These are phyloP conservation scores for Araneus ventricosus DNA, from an alignment of 1,140 invertebrate species.

Conservation along the genomic window DNA sequence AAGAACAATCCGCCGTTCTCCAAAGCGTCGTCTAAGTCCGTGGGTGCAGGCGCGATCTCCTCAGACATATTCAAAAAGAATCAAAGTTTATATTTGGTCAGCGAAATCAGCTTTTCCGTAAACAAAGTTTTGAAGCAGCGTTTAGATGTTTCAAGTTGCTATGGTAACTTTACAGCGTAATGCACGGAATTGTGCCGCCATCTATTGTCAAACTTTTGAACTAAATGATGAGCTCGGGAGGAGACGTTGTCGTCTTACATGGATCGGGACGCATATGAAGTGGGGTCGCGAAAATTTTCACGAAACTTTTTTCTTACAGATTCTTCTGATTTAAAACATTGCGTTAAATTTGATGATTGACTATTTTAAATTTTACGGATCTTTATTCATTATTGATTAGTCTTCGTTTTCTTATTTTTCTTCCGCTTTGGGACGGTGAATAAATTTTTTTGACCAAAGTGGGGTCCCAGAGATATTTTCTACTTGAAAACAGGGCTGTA, in stretches of 20 bases:
- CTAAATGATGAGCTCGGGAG: neutral
- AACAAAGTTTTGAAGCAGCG: neutral
- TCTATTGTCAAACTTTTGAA: neutral
- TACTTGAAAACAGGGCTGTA: no score
- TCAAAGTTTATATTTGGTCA: neutral
- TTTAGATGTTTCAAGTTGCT: neutral
- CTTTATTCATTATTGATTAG: no score
- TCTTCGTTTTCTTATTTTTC: no score
- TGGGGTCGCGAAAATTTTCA: no score
- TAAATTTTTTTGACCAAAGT: no score
- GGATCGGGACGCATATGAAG: neutral
- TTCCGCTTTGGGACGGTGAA: no score
- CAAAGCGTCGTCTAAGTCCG: neutral
- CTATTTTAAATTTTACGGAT: no score
- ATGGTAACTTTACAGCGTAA: neutral
- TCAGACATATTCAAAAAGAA: neutral
- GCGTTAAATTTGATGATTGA: no score
- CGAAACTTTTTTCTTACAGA: no score
- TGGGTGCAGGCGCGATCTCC: neutral
- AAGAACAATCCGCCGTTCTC: slow-evolving; percentile 26
- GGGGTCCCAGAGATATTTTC: no score
- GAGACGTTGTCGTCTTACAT: neutral
- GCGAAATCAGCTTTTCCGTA: neutral
- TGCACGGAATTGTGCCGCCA: neutral
- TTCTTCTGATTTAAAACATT: no score